Conservation (phyloP, 1,140 invertebrate species). For the Hypsibius dujardini region DNA sequence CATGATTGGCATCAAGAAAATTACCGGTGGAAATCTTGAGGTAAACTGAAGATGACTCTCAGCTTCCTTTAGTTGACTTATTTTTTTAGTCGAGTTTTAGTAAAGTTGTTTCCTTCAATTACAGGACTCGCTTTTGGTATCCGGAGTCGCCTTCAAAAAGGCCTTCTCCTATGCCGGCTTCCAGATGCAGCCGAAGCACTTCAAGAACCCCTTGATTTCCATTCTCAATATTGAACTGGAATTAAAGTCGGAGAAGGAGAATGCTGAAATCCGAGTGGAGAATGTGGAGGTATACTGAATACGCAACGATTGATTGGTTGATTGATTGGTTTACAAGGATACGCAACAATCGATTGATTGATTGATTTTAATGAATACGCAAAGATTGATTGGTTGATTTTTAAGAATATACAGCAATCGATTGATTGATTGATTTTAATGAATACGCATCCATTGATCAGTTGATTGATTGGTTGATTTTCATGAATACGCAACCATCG, state of each 20-base stretch:
- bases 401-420: no score
- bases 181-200: constrained; percentile 97
- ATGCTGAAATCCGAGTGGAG: constrained; percentile 86
- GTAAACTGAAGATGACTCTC: constrained; percentile 31
- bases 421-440: no score
- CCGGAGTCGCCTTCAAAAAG: constrained; percentile 97
- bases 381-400: no score
- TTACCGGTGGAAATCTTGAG: constrained; percentile 77
- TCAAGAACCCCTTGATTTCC: constrained; percentile 80
- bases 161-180: constrained; percentile 99
- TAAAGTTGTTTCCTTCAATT: constrained; percentile 22
- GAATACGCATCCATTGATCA: no score
- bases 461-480: no score
- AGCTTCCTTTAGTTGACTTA: constrained; percentile 19
- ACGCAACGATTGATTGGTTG: no score
- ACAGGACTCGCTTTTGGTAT: constrained; percentile 68
- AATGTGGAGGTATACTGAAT: constrained; percentile 48
- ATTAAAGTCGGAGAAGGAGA: constrained; percentile 89
- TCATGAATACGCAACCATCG: no score
- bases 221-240: constrained; percentile 94
- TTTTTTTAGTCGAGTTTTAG: constrained; percentile 21
- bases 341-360: no score
- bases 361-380: no score
- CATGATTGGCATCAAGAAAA: constrained; percentile 99
- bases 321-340: no score